Base-by-base conservation (phyloP, 2,888 invertebrate genomes). In the Pollenia angustigena region DNA sequence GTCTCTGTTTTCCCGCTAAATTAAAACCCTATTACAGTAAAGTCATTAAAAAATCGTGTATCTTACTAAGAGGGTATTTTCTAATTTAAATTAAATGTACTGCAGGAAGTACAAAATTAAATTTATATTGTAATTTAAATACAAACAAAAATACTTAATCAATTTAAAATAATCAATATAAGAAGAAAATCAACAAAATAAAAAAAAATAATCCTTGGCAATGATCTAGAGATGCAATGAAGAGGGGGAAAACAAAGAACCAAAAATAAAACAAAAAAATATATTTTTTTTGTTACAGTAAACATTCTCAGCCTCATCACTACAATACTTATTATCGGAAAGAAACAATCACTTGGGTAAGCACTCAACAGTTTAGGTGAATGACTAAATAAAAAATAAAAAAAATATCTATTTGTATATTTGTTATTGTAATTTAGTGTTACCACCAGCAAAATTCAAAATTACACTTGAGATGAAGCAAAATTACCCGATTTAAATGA, bases 151-250 rank as follows among this genome's bases (percentile, higher is more conserved):
- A 46, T 56, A 32, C 50, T 32, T 64, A 64, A 85, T 81, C 69
- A 81, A 81, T 81, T 85, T 72, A 66, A 81, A 72, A 66, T 52
- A 81, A 81, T 69, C 64, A 66, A 69, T 52, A 52, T 46, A 10
- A 56, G n/a, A 23, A 46, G 23, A 56, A 18, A 32, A 75, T 46
- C 48, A 64, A 56, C 18, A 71, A 66, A 62, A 60, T 32, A 32
- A 75, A 72, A 66, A 48, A 4, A 64, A 64, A 71, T 64, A 64
- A 76, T 75, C 87, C 86, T 87, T 87, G 87, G 83, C 87, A 87
- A 68, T 87, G 87, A 84, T 81, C 80, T 87, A 81, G 66, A 79
- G 58, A 66, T 23, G 64, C 14, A 72, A 71, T 46, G 8, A 74
- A 74, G n/a, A 60, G 56, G 7, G n/a, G 32, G 6, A 32, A 32